These are phyloP conservation scores for Leontocebus nigricollis DNA, from an alignment of 2,797 vertebrate genomes.

Conservation along the genomic window DNA sequence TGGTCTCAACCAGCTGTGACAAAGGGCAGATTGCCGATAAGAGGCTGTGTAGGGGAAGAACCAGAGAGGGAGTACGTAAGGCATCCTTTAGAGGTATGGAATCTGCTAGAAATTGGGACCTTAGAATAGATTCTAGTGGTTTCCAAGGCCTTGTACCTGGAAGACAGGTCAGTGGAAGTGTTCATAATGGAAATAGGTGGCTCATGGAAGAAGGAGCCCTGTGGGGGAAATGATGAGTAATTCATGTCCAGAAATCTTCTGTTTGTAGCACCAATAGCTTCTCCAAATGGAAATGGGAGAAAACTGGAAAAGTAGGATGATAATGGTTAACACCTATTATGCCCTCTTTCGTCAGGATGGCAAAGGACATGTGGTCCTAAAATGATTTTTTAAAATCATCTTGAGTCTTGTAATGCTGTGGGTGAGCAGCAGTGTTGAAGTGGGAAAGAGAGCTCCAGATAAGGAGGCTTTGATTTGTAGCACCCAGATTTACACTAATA, in stretches of 20 bases:
- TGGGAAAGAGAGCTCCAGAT: not conserved
- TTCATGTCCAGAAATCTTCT: not conserved
- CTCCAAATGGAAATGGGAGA: not conserved
- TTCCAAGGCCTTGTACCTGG: not conserved
- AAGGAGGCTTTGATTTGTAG: not conserved
- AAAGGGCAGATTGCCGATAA: not conserved
- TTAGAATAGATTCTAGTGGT: not conserved
- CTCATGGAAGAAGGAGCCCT: not conserved
- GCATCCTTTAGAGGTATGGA: not conserved
- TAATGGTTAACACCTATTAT: not conserved
- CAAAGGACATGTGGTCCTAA: not conserved
- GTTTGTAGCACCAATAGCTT: not conserved
- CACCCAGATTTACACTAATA: not conserved
- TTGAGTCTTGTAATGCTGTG: not conserved
- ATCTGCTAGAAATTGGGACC: not conserved
- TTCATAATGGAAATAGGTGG: not conserved
- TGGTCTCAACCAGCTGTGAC: not conserved
- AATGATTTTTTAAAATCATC: not conserved
- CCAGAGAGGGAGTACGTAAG: not conserved
- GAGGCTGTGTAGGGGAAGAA: not conserved
- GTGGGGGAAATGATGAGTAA: not conserved
- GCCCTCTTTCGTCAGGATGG: not conserved
- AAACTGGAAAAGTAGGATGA: not conserved
- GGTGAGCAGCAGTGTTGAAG: not conserved
- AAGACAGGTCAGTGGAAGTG: not conserved